Evolutionary conservation across 2,113 vertebrate species (phyloP).

Genomic region (Strix uralensis): DNA sequence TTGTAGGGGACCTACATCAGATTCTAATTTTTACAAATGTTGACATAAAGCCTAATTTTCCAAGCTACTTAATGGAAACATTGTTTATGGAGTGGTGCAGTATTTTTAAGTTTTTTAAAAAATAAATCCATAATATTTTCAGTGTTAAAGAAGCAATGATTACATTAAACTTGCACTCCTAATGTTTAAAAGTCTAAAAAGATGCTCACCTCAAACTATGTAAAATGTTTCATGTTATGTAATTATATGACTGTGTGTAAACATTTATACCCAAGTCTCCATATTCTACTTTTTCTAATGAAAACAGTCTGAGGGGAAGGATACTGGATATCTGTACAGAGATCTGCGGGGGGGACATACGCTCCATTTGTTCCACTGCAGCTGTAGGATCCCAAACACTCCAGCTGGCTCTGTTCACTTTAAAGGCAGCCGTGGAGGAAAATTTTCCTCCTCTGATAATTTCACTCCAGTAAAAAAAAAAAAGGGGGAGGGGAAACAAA

Average conservation of each 20-base stretch:
- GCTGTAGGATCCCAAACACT: slow-evolving; percentile 62
- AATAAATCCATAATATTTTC: slow-evolving; percentile 76
- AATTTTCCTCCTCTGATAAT: slow-evolving; percentile 48
- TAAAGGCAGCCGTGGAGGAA: slow-evolving; percentile 37
- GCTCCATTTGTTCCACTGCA: slow-evolving; percentile 66
- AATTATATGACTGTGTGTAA: slow-evolving; percentile 73
- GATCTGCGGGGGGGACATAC: slow-evolving; percentile 1
- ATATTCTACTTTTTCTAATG: slow-evolving; percentile 62
- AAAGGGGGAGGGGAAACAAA: neutral
- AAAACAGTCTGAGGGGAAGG: slow-evolving; percentile 54
- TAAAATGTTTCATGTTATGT: slow-evolving; percentile 75
- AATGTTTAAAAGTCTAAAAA: slow-evolving; percentile 69
- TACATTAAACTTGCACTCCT: slow-evolving; percentile 76
- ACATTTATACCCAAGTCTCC: slow-evolving; percentile 70
- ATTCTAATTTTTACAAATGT: slow-evolving; percentile 80
- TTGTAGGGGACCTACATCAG: slow-evolving; percentile 72
- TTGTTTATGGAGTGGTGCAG: slow-evolving; percentile 77
- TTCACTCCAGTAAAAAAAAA: neutral
- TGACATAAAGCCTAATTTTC: slow-evolving; percentile 82
- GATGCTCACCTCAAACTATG: slow-evolving; percentile 74
- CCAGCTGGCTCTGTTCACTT: slow-evolving; percentile 59
- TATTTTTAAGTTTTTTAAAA: slow-evolving; percentile 73
- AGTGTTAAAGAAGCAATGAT: slow-evolving; percentile 76
- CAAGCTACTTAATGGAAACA: slow-evolving; percentile 75
- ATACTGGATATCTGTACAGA: neutral